Conservation (phyloP, 2,113 vertebrate species). For the Dicerorhinus sumatrensis region DNA sequence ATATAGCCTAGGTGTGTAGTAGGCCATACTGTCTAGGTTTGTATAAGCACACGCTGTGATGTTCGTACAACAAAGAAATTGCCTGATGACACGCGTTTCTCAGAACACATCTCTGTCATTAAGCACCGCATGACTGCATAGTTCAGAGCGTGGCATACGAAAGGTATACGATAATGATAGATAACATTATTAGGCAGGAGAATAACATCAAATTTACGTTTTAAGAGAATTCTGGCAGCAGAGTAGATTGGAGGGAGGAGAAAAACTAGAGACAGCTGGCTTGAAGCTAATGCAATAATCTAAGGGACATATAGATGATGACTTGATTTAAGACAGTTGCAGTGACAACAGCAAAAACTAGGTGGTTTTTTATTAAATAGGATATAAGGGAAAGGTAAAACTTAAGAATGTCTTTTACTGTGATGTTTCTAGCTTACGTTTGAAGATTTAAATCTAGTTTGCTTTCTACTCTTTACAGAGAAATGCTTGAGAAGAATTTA, state of each 20-base stretch:
- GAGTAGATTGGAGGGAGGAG: background rate
- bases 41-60: too few relatives aligned
- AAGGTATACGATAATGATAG: background rate
- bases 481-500: constrained; percentile 6
- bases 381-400: background rate
- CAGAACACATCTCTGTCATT: too few relatives aligned
- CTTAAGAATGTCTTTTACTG: background rate
- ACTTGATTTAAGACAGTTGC: background rate
- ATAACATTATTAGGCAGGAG: background rate
- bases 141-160: background rate
- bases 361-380: background rate
- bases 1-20: too few relatives aligned
- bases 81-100: too few relatives aligned
- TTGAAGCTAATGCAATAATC: background rate
- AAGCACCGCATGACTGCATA: background rate
- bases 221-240: constrained; percentile 15
- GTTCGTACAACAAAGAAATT: too few relatives aligned
- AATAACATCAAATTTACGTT: constrained; percentile 12
- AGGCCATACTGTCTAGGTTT: too few relatives aligned
- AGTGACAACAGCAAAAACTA: background rate
- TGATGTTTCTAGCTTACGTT: background rate
- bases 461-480: background rate
- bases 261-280: background rate
- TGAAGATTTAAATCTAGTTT: constrained; percentile 12
- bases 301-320: background rate